These are phyloP conservation scores for Epicauta chinensis DNA, from an alignment of 1,140 invertebrate species.

Conservation along the genomic window DNA sequence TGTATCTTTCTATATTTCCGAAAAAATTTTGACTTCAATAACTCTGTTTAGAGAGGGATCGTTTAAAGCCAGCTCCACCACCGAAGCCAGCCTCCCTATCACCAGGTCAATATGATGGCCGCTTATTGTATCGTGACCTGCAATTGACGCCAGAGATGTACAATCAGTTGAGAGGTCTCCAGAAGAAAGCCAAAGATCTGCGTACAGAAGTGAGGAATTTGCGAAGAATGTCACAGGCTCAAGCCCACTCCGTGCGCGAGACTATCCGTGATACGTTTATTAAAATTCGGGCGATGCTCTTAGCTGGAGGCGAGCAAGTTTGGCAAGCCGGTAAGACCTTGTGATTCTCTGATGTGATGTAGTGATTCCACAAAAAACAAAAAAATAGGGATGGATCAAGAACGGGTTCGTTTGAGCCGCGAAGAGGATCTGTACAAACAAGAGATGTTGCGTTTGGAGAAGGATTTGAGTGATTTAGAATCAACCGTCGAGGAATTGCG, in stretches of 20 bases:
- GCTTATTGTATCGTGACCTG: constrained; percentile 52
- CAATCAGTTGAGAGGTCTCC: constrained; percentile 73
- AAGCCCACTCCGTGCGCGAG: constrained; percentile 84
- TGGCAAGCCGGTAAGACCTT: constrained; percentile 39
- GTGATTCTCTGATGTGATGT: not conserved
- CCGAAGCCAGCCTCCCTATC: constrained; percentile 74
- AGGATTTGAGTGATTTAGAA: constrained; percentile 90
- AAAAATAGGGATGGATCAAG: constrained; percentile 48
- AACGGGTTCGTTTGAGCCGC: constrained; percentile 60
- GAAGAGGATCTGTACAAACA: constrained; percentile 85
- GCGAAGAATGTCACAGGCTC: constrained; percentile 81
- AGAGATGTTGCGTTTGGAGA: constrained; percentile 84
- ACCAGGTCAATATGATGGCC: constrained; percentile 57
- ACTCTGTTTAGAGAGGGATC: constrained; percentile 61
- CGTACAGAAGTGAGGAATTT: constrained; percentile 83
- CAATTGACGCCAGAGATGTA: constrained; percentile 79
- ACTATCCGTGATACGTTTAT: constrained; percentile 85
- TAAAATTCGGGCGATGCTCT: constrained; percentile 65
- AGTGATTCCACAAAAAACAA: not conserved
- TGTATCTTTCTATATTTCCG: constrained; percentile 12
- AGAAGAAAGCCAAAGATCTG: constrained; percentile 86
- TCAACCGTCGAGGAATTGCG: constrained; percentile 89
- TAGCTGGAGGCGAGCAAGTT: constrained; percentile 56
- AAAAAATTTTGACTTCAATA: not conserved
- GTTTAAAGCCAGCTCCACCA: constrained; percentile 73